Evolutionary conservation across 37 sponge, comb jelly and placozoan genomes (phyloP).

Genomic region (Dysidea cf. avara): DNA sequence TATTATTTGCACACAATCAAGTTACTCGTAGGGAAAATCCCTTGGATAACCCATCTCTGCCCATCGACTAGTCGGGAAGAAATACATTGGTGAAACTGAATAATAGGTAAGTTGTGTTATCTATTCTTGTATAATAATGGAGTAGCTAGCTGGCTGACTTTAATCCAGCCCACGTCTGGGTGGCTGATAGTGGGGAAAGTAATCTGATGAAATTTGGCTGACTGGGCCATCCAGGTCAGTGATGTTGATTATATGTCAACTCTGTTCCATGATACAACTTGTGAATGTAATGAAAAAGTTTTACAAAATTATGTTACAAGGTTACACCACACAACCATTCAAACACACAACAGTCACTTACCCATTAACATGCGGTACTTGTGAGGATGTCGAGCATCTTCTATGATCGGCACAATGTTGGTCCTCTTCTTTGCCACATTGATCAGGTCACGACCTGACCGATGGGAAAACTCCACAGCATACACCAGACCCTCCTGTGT

Average conservation of each 20-base stretch:
- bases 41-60: too few relatives aligned
- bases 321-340: not conserved
- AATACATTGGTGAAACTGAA: too few relatives aligned
- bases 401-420: slow-evolving; percentile 98
- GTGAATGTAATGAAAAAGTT: not conserved
- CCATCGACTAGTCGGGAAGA: too few relatives aligned
- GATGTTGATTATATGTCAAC: not conserved
- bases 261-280: not conserved
- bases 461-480: slow-evolving; percentile 99
- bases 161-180: too few relatives aligned
- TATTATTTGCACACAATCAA: too few relatives aligned
- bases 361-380: slow-evolving; percentile 97
- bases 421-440: slow-evolving; percentile 99
- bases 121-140: too few relatives aligned
- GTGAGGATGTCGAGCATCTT: slow-evolving; percentile 98
- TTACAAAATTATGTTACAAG: not conserved
- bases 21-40: too few relatives aligned
- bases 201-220: too few relatives aligned
- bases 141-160: too few relatives aligned
- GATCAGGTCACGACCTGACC: slow-evolving; percentile 95
- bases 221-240: not conserved
- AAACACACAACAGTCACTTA: slow-evolving; percentile 11
- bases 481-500: slow-evolving; percentile 91
- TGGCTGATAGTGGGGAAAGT: too few relatives aligned
- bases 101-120: too few relatives aligned